Base-by-base conservation (phyloP, 2,113 vertebrate genomes). In the Chaenogobius annularis region DNA sequence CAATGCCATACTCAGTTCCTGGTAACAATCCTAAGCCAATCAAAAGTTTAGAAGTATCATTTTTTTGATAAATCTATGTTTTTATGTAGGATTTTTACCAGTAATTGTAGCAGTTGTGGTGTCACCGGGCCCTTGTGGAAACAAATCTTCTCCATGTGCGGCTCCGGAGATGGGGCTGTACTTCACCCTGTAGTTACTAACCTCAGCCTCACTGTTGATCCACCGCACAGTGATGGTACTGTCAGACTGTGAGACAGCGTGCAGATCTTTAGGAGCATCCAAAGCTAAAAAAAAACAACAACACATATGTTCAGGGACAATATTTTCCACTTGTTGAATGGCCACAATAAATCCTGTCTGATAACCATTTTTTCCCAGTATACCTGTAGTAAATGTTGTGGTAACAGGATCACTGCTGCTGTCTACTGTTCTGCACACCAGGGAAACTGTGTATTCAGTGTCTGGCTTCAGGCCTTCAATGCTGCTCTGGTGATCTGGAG, bases 1-100 rank as follows among this genome's bases (percentile, higher is more conserved):
- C 96, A 10, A 99, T 93, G n/a, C 96, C 96, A 8, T 98, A 98
- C 78, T 99, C 97, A 0, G 95, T 97, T 44, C 96, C 97, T 0
- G 97, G 96, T 48, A 89, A 95, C 54, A 99, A 89, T 59, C 94
- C 97, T 99, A 75, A 0, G 15, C 40, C 15, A 63, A 7, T 75
- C 15, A 68, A 73, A 15, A 2, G 10, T 66, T 7, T 10, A 2
- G 17, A 6, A n/a, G 7, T 52, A 46, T 10, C 12, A 44, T 37
- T 52, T 6, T 22, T 56, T 5, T 71, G 0, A 63, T 1, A 20
- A 26, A 20, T 0, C 10, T 26, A 10, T 12, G 1, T 1, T 48
- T 66, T 37, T 23, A 1, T 3, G 22, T 4, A 40, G 12, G 54
- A 50, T 22, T 3, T 87, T 83, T 69, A 98, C 97, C 95, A 31